Base-by-base conservation (phyloP, 2,797 vertebrate genomes). In the Alca torda region DNA sequence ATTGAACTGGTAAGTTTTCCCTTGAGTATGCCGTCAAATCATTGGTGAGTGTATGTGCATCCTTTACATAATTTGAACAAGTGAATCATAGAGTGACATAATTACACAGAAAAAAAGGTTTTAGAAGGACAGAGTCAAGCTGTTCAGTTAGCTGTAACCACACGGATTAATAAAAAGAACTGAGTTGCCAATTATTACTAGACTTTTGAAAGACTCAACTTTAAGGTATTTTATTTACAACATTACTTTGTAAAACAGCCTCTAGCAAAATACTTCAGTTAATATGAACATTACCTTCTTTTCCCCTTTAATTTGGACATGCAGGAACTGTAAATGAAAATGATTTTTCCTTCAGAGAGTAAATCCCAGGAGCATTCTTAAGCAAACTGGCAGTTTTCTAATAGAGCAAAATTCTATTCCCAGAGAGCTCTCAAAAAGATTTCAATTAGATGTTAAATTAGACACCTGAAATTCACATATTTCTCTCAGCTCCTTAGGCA, bases 381-480 rank as follows among this genome's bases (percentile, higher is more conserved):
- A 96, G 90, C 90, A 97, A 97, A 96, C 94, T 93, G 83, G 61
- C 92, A 89, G 83, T 97, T 98, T 96, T 97, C 95, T 96, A 95
- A 90, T 96, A 94, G 83, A 95, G 81, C 67, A 96, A 60, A 84
- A 94, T 96, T 95, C 88, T 97, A 54, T 96, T 98, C 96, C 97
- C 93, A 89, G 70, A 96, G 97, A 97, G 77, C 41, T 82, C 89
- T 93, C 91, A 84, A 92, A 97, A 97, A 95, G 37, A 90, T 97
- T 98, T 98, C 96, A 98, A 92, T 98, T 98, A 97, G 94, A 96
- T 97, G 95, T 97, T 98, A 98, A 98, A 98, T 98, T 97, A 97
- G 97, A 96, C 85, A 97, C 96, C 96, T 97, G 98, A 97, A 98
- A 96, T 94, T 91, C 95, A 94, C 76, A 63, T 96, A 95, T 97